Percentiles rank a stretch among this genome's conserved stretches.
phyloP scores from a whole-genome alignment of 2,797 vertebrate genomes.

The Sebastes matsubarae region DNA sequence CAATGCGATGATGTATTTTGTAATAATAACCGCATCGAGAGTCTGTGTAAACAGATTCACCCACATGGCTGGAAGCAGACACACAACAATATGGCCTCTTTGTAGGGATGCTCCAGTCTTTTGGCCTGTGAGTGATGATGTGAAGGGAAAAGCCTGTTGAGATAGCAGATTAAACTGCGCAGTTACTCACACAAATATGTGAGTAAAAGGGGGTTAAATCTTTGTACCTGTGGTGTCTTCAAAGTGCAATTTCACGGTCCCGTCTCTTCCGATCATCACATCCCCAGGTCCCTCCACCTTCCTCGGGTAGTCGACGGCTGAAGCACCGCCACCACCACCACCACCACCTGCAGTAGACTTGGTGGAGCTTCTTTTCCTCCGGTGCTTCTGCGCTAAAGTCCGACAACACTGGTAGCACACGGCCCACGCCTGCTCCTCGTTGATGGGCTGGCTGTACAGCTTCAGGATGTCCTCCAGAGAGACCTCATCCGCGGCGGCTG shows the following conservation, averaged over 20 bases:
- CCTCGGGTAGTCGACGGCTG: slow-evolving; percentile 43
- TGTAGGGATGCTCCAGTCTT: slow-evolving; percentile 44
- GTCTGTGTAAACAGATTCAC: slow-evolving; percentile 67
- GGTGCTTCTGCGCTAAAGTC: slow-evolving; percentile 75
- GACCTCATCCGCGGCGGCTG: slow-evolving; percentile 62
- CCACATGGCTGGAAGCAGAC: slow-evolving; percentile 70
- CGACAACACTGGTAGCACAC: slow-evolving; percentile 95
- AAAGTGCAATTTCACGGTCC: slow-evolving; percentile 80
- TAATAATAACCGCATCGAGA: slow-evolving; percentile 7
- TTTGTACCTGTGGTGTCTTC: slow-evolving; percentile 65
- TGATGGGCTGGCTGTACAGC: slow-evolving; percentile 95
- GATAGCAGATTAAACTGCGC: not conserved
- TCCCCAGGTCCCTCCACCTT: slow-evolving; percentile 84
- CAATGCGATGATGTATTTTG: slow-evolving; percentile 24
- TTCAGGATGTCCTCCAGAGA: slow-evolving; percentile 90
- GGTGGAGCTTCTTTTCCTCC: slow-evolving; percentile 58
- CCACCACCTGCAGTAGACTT: slow-evolving; percentile 55
- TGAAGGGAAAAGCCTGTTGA: not conserved
- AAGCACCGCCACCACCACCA: slow-evolving; percentile 40
- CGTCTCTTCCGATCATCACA: slow-evolving; percentile 88
- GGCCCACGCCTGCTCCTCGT: slow-evolving; percentile 98
- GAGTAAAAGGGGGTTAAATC: no score
- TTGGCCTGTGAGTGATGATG: slow-evolving; percentile 39
- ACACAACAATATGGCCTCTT: slow-evolving; percentile 74
- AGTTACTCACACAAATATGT: not conserved